These are phyloP conservation scores for Zapornia atra DNA, from an alignment of 2,113 vertebrate genomes.

Conservation along the genomic window DNA sequence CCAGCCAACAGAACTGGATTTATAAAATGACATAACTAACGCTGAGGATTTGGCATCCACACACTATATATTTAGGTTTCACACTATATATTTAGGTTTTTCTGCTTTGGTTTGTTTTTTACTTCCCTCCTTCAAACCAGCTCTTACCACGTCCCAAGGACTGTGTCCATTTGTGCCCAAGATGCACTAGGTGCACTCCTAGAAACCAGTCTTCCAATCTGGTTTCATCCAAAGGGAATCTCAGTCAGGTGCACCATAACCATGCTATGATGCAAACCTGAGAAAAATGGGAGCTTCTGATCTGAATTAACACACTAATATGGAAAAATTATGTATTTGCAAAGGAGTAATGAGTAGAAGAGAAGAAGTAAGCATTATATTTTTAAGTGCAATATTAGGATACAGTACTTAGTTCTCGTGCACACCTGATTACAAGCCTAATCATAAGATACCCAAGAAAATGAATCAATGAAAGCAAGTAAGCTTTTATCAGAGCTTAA, in stretches of 20 bases:
- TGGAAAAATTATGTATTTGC: neutral
- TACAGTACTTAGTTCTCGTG: neutral
- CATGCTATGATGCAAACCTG: neutral
- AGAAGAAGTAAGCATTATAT: neutral
- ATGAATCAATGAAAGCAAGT: neutral
- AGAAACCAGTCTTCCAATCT: neutral
- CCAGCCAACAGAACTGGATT: neutral
- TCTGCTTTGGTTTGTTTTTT: neutral
- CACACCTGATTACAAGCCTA: accelerated
- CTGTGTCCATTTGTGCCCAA: neutral
- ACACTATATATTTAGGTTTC: neutral
- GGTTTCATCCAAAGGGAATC: neutral
- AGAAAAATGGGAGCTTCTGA: accelerated
- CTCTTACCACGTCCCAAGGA: neutral
- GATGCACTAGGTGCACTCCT: neutral
- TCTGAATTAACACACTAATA: neutral
- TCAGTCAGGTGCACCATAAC: neutral
- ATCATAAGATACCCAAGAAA: neutral
- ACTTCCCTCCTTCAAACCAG: neutral
- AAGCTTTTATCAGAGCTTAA: neutral
- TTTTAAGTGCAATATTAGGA: neutral
- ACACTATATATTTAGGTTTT: neutral
- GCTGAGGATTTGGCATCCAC: neutral
- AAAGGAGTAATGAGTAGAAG: neutral
- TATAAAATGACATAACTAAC: neutral